Evolutionary conservation across 2,797 vertebrate species (phyloP).

Genomic region (Aeoliscus strigatus): DNA sequence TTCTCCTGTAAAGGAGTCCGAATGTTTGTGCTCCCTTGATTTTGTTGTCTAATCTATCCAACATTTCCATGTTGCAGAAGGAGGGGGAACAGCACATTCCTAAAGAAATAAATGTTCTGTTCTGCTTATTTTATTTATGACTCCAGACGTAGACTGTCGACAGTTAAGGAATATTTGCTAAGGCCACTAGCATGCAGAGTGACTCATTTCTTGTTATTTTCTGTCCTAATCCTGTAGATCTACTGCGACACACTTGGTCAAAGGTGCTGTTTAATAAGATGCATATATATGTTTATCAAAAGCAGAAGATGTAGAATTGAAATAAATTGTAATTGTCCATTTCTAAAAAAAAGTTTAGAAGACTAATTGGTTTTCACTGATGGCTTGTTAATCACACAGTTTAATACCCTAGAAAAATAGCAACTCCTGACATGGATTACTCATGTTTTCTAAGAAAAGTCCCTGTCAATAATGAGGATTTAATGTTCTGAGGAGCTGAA

Average conservation of each 20-base stretch:
- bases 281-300: conserved; percentile 45
- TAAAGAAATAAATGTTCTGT: conserved; percentile 14
- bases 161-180: conserved; percentile 41
- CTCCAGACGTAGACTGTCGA: conserved; percentile 14
- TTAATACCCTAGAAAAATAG: conserved; percentile 1
- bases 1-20: conserved; percentile 40
- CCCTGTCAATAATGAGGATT: conserved; percentile 30
- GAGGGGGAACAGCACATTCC: conserved; percentile 17
- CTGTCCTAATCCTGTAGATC: conserved; percentile 18
- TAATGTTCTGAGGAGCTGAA: conserved; percentile 50
- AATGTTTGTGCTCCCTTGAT: conserved; percentile 24
- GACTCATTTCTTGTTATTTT: conserved; percentile 17
- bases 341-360: conserved; percentile 7
- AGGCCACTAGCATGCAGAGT: conserved; percentile 21
- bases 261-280: conserved; percentile 36
- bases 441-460: conserved; percentile 51
- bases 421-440: conserved; percentile 27
- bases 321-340: conserved; percentile 49
- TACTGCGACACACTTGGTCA: conserved; percentile 21
- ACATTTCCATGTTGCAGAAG: conserved; percentile 18
- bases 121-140: conserved; percentile 42
- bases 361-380: not conserved
- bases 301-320: conserved; percentile 39
- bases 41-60: conserved; percentile 16
- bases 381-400: conserved; percentile 18